phyloP scores from a whole-genome alignment of 2,797 vertebrate genomes.

The Linurgus olivaceus region DNA sequence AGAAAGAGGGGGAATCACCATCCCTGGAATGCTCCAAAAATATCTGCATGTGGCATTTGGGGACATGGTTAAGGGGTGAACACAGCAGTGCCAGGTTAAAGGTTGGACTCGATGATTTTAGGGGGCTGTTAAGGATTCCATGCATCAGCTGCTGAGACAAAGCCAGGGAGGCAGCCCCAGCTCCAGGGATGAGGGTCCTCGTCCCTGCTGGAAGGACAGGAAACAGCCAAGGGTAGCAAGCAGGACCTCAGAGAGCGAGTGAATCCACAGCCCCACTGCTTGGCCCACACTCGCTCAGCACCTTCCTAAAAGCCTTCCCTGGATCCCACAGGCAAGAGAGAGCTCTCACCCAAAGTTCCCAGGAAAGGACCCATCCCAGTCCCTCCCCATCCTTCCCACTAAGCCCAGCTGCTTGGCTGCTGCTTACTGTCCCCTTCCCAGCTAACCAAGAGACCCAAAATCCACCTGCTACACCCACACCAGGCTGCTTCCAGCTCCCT shows the following conservation, averaged over 20 bases:
- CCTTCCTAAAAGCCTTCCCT: neutral
- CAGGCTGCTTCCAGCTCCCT: neutral
- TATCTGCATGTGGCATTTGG: neutral
- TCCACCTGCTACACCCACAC: neutral
- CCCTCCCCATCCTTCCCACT: neutral
- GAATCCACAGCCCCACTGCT: neutral
- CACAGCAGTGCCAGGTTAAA: neutral
- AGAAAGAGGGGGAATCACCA: neutral
- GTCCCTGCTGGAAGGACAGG: neutral
- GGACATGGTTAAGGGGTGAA: neutral
- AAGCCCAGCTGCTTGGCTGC: neutral
- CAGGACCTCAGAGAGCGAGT: rapidly evolving
- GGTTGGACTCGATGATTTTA: neutral
- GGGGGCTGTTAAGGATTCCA: neutral
- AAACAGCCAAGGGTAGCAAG: neutral
- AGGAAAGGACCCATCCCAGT: neutral
- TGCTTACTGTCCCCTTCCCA: neutral
- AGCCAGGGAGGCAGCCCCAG: neutral
- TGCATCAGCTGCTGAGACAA: neutral
- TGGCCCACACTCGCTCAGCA: neutral
- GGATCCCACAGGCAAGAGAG: neutral
- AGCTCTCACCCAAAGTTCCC: neutral
- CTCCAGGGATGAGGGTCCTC: neutral
- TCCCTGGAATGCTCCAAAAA: neutral
- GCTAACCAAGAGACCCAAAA: neutral